Evolutionary conservation across 2,113 vertebrate genomes (phyloP).

Genomic region (Blennius ocellaris): DNA sequence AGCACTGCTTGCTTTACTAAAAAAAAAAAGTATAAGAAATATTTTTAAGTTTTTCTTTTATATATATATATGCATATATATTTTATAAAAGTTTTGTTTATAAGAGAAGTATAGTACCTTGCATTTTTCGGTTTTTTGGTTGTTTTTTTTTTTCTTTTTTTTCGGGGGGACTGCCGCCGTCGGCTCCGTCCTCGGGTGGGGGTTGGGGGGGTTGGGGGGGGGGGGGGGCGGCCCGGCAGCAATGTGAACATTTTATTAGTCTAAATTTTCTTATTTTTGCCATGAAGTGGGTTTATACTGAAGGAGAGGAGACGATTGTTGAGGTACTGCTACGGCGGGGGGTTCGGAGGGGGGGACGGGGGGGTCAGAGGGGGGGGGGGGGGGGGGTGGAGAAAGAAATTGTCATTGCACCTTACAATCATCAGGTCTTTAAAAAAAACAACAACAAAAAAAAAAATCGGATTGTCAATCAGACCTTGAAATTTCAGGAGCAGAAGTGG

Average conservation of each 20-base stretch:
- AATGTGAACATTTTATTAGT: conserved; percentile 85
- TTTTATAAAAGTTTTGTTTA: conserved; percentile 89
- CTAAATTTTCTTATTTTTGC: conserved; percentile 75
- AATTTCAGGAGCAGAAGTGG: conserved; percentile 55
- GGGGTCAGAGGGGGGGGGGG: no score
- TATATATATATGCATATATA: conserved; percentile 88
- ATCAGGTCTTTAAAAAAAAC: conserved; percentile 76
- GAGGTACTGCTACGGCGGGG: no score
- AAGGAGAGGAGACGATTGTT: conserved; percentile 71
- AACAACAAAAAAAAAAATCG: no score
- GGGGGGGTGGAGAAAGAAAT: conserved; percentile 47
- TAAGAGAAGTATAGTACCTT: conserved; percentile 85
- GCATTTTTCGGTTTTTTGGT: conserved; percentile 83
- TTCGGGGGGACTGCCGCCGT: conserved; percentile 74
- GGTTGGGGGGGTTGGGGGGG: no score
- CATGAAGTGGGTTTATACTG: conserved; percentile 79
- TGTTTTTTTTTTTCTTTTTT: no score
- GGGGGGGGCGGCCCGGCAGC: conserved; percentile 70
- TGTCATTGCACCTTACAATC: conserved; percentile 84
- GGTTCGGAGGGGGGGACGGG: no score
- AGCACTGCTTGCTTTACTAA: conserved; percentile 87
- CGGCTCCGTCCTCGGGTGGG: conserved; percentile 63
- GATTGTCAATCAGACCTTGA: conserved; percentile 74
- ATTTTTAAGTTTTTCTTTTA: conserved; percentile 87
- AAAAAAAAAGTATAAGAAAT: conserved; percentile 87